phyloP scores from a whole-genome alignment of 2,888 invertebrate species.

The Synergus umbraculus region DNA sequence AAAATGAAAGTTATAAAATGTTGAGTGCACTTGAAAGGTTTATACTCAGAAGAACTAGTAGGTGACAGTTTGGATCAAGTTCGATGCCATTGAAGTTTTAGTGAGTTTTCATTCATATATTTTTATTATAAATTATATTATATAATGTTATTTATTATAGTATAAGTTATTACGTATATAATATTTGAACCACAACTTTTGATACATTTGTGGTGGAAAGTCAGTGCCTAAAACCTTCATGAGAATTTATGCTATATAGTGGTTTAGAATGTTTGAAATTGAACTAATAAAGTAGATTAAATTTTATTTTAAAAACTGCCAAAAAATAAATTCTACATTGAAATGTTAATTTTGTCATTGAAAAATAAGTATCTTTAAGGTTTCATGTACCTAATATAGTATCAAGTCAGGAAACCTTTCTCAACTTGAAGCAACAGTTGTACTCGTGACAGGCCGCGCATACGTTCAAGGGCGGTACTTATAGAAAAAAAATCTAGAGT shows the following conservation, averaged over 20 bases:
- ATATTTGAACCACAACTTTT: too few relatives aligned
- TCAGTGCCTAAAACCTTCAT: too few relatives aligned
- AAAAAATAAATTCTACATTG: neutral
- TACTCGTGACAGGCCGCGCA: neutral
- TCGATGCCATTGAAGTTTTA: conserved; percentile 12
- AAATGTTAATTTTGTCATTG: neutral
- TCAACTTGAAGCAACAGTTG: conserved; percentile 38
- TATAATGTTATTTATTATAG: too few relatives aligned
- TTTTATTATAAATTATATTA: too few relatives aligned
- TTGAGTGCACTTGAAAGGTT: neutral
- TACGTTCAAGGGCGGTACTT: neutral
- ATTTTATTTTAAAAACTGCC: neutral
- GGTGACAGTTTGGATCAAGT: conserved; percentile 18
- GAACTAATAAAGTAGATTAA: too few relatives aligned
- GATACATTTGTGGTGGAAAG: too few relatives aligned
- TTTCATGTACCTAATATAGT: conserved; percentile 21
- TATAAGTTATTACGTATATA: too few relatives aligned
- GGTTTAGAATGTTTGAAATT: too few relatives aligned
- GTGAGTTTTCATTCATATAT: conserved; percentile 4
- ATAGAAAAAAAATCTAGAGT: neutral
- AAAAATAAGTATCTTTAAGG: too few relatives aligned
- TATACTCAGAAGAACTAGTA: neutral
- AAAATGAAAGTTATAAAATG: conserved; percentile 2
- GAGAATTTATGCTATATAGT: too few relatives aligned
- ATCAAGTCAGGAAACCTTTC: conserved; percentile 8